Base-by-base conservation (phyloP, 2,113 vertebrate genomes). In the Actenoides hombroni region DNA sequence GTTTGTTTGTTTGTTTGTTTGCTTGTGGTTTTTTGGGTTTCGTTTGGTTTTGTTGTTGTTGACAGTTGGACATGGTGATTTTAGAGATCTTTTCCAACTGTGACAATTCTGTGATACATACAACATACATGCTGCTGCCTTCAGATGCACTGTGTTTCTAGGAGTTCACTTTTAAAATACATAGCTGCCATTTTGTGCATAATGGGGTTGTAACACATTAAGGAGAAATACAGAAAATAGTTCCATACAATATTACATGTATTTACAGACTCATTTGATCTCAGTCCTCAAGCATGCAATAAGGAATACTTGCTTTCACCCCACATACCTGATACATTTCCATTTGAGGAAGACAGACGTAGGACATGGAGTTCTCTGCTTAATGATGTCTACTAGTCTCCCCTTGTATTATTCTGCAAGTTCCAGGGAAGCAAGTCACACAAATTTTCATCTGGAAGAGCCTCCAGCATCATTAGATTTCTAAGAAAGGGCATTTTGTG, bases 261-360 rank as follows among this genome's bases (percentile, higher is more conserved):
- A n/a, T 70, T 44, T 74, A 16, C 49, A 89, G 33, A 49, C 26
- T 79, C 28, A 25, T 64, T 68, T 79, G 8, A 51, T 76, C 16
- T 83, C 31, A 71, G 11, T 40, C 11, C 18, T 70, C 11, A 78
- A 54, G 7, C 21, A 70, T 0, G 1, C 8, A 53, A 19, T n/a
- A 54, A 44, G 23, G 28, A 86, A 37, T 63, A 40, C 14, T 75
- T 44, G 17, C 18, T n/a, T 3, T 75, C 40, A 46, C 3, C 8
- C 7, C 16, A 25, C 1, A 2, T 6, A 65, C 2, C 16, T 1
- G 0, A 26, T 5, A 42, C 29, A 8, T 63, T 68, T 53, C 5
- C 5, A 9, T 57, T 48, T 29, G n/a, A 64, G 49, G 59, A 88
- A 75, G 26, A 63, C 12, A 70, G 40, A 33, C 10, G 42, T 61